Evolutionary conservation across 2,888 invertebrate species (phyloP), one percentile per base, ranked within the genome.

Genomic region (Lasiommata megera): DNA sequence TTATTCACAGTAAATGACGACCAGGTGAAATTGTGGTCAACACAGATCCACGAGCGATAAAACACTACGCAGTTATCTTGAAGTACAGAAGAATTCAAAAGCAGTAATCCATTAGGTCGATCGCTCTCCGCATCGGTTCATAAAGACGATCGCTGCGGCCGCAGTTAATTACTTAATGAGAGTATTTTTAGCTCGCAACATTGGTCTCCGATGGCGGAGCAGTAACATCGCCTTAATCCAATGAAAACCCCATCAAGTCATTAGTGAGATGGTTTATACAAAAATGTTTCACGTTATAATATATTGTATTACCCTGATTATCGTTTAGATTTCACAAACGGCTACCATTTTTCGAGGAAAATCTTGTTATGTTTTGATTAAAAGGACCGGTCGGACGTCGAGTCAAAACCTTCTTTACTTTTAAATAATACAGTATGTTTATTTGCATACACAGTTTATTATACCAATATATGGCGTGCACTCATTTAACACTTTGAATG

Each of bases 131-230:
- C 56, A 61, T 63, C 63, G 46, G 46, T 29, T 51, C 51, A 29
- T 56, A 51, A 61, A 29, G 46, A 41, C 57, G 62, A 57, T 60
- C 57, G 54, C 62, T 53, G 57, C 62, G 55, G 50, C 58, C 53
- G 54, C 56, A 60, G 56, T 61, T 63, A 63, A 63, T 63, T 63
- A 63, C 63, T 61, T 55, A 58, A 63, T 63, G 63, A 63, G 61
- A 51, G 51, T 57, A 58, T 52, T 55, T 61, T 54, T 54, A 52
- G 40, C 37, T 12, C 38, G 23, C 29, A 9, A 29, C n/a, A 44
- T 23, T 12, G 12, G 23, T 44, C 12, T 17, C 18, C 18, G 41
- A 18, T 31, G 46, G 31, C 29, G 46, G 29, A 31, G 31, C 46
- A 46, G 31, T 46, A 46, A 16, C 29, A 31, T 31, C 29, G 31